Evolutionary conservation across 2,888 invertebrate genomes (phyloP), one percentile per base, ranked within the genome.

Genomic region (Phorcus lineatus): DNA sequence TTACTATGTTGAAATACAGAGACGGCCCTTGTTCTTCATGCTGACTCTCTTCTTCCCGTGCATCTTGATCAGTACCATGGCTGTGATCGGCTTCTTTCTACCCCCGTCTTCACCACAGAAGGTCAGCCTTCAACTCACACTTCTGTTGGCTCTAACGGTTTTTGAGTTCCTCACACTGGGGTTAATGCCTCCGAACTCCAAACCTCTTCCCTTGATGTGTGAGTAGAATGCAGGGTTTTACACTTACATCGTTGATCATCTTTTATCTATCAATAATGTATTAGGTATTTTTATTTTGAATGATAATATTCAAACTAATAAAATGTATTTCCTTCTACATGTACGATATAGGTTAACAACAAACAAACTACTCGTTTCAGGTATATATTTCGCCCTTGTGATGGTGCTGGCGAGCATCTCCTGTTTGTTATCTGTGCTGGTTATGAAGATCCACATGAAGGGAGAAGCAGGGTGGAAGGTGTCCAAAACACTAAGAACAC

Each of bases 41-140:
- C 82, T 89, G 74, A 90, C 90, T 80, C 84, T 91, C 24, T 80
- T 91, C 17, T 90, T 90, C 77, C 91, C 91, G 1, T 91, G 90
- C 80, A 84, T 89, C 19, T 82, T 91, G 9, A 87, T 91, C 22
- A 87, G 87, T 36, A 85, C 85, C 17, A 88, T 89, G 4, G 86
- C 87, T n/a, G 77, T 86, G 0, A 80, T 90, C 17, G 89, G 88
- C 28, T 91, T 90, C 78, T 81, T 88, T 47, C 84, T 90, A n/a
- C 91, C 91, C 11, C 88, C 90, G 2, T 89, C 89, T 77, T 88
- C 89, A 13, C 90, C 90, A 0, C 90, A 91, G 83, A 91, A 91
- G 78, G 88, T 91, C 9, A 86, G 85, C 54, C 83, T 91, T 11
- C 87, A 88, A 36, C 85, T 91, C 31, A 91, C 91, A 0, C 88